phyloP scores from a whole-genome alignment of 2,888 invertebrate species.

The Parnassius glacialis region DNA sequence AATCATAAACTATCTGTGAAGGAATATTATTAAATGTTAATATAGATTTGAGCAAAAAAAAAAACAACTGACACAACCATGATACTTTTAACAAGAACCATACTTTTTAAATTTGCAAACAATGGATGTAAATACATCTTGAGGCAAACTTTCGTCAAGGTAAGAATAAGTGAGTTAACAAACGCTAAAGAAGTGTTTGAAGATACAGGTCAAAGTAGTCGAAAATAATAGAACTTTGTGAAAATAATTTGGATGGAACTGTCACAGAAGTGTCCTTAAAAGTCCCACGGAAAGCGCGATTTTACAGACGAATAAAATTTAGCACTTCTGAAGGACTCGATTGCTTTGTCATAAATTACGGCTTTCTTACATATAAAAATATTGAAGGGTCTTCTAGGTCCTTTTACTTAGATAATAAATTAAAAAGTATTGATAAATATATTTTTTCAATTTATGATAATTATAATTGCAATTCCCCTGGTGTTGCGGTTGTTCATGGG shows the following conservation, averaged over 20 bases:
- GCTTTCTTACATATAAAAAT: slow-evolving; percentile 4
- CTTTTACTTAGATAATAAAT: neutral
- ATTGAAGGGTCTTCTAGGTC: slow-evolving; percentile 6
- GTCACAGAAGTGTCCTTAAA: slow-evolving; percentile 21
- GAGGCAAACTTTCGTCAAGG: slow-evolving; percentile 20
- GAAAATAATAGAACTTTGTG: slow-evolving; percentile 24
- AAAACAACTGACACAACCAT: too few species aligned
- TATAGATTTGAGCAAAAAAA: too few species aligned
- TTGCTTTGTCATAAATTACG: slow-evolving; percentile 24
- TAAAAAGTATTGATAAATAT: too few species aligned
- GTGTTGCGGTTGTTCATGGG: too few species aligned
- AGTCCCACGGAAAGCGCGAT: slow-evolving; percentile 15
- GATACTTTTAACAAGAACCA: too few species aligned
- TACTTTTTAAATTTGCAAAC: neutral
- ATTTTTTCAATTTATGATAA: too few species aligned
- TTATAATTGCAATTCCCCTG: too few species aligned
- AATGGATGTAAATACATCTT: slow-evolving; percentile 11
- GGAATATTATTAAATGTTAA: too few species aligned
- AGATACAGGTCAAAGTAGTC: slow-evolving; percentile 19
- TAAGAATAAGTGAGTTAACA: slow-evolving; percentile 13
- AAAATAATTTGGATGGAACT: slow-evolving; percentile 22
- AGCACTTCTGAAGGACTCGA: slow-evolving; percentile 19
- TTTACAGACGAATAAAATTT: slow-evolving; percentile 26
- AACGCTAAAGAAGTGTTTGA: slow-evolving; percentile 15
- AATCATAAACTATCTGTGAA: too few species aligned